Base-by-base conservation (phyloP, 2,888 invertebrate genomes). In the Hyposoter dolosus region DNA sequence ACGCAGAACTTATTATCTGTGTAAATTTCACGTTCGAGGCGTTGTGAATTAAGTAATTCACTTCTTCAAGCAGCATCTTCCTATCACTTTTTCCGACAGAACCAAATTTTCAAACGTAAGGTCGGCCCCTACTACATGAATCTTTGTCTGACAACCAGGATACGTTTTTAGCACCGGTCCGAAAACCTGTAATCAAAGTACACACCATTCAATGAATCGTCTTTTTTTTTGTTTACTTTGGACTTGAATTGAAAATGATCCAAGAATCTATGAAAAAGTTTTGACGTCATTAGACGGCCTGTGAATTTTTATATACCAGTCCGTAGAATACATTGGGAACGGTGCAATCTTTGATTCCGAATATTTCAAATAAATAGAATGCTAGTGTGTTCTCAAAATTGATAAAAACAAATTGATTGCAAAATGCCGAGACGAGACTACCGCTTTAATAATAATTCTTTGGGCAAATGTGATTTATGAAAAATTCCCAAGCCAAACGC, bases 21-120 rank as follows among this genome's bases (percentile, higher is more conserved):
- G 23, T 65, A 40, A 85, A 87, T 63, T 76, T 84, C 0, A 84
- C 84, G 60, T 82, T 84, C 40, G 87, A 84, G 5, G 85, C 87
- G 45, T 84, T 87, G 68, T 87, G 87, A 79, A 69, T 71, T 15
- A 87, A 76, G 1, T 69, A 56, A 56, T 74, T 65, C 2, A 72
- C 56, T 19, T 85, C 79, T n/a, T 87, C 66, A 17, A 84, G 72
- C 45, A 85, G 12, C 12, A 3, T 63, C 0, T 65, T 50, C 12
- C 19, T 85, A 43, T 85, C 82, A 0, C 43, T 32, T n/a, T n/a
- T 15, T 75, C 76, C 9, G 82, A 78, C n/a, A 87, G 35, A 3
- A 53, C 78, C 45, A 87, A 10, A n/a, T 66, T 32, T 6, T 84
- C 82, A 17, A 1, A 12, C 17, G 7, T 9, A 3, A 84, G 56